Evolutionary conservation across 2,888 invertebrate species (phyloP).

Genomic region (Cordylochernes scorpioides): DNA sequence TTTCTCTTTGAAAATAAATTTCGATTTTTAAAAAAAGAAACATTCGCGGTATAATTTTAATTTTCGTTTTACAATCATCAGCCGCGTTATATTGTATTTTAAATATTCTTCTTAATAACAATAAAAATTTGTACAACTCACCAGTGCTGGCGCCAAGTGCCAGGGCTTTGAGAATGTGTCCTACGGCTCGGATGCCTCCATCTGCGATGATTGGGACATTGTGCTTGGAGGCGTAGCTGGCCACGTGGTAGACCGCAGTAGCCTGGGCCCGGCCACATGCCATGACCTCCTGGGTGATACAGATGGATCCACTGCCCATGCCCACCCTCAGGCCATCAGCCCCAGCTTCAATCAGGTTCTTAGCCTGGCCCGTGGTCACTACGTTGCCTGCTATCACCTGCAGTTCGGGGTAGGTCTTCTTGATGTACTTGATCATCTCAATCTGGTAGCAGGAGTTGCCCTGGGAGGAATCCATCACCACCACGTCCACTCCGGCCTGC

Average conservation of each 20-base stretch:
- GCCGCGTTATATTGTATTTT: too few relatives aligned
- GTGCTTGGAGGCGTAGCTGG: conserved; percentile 59
- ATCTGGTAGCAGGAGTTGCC: conserved; percentile 89
- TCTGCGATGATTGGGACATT: conserved; percentile 94
- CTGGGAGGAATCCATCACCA: conserved; percentile 81
- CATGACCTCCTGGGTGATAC: conserved; percentile 94
- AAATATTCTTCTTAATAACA: too few relatives aligned
- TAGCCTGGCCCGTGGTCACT: conserved; percentile 83
- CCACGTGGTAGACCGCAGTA: conserved; percentile 60
- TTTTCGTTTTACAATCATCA: too few relatives aligned
- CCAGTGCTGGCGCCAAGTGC: conserved; percentile 67
- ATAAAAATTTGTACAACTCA: too few relatives aligned
- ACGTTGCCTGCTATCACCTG: conserved; percentile 94
- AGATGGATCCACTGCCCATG: conserved; percentile 97
- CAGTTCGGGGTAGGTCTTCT: conserved; percentile 50
- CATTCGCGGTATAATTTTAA: too few relatives aligned
- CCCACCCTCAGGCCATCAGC: conserved; percentile 88
- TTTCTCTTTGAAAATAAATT: too few relatives aligned
- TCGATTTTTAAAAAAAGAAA: too few relatives aligned
- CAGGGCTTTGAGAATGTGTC: conserved; percentile 82
- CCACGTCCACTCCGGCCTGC: conserved; percentile 75
- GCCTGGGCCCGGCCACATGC: conserved; percentile 94
- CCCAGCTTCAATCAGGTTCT: conserved; percentile 85
- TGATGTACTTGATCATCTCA: conserved; percentile 74
- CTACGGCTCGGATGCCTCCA: conserved; percentile 86